These are phyloP conservation scores for Zosterops borbonicus DNA, from an alignment of 2,113 vertebrate genomes.

Conservation along the genomic window DNA sequence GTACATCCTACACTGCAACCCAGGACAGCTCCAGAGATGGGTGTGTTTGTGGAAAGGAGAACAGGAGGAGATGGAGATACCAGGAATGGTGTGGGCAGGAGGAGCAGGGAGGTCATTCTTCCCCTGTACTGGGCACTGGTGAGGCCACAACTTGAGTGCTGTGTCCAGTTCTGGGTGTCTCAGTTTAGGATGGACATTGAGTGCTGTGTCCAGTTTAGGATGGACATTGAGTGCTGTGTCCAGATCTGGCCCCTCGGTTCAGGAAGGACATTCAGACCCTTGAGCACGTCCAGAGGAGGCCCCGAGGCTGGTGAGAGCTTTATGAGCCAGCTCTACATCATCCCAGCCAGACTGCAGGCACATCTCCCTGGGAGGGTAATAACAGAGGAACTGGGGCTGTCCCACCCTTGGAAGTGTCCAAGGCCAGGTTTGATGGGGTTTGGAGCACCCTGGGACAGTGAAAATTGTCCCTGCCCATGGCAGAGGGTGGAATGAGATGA, in stretches of 20 bases:
- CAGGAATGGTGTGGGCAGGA: no score
- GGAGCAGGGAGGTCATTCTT: no score
- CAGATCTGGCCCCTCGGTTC: no score
- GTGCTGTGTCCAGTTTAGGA: no score
- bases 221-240: no score
- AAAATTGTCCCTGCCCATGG: not conserved
- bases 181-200: no score
- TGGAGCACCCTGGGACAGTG: fast-evolving
- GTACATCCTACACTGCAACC: no score
- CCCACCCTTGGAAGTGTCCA: not conserved
- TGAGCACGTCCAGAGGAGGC: no score
- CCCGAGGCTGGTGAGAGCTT: not conserved
- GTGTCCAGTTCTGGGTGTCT: no score
- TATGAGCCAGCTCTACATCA: not conserved
- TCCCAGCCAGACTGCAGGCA: not conserved
- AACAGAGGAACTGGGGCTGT: not conserved
- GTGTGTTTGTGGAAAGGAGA: not conserved
- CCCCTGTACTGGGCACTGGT: no score
- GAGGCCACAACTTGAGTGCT: no score
- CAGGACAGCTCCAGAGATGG: not conserved
- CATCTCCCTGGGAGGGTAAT: not conserved
- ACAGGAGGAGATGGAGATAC: not conserved
- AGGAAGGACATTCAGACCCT: no score
- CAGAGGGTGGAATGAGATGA: fast-evolving
- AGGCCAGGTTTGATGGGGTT: fast-evolving